phyloP scores from a whole-genome alignment of 2,113 vertebrate genomes.

The Lagopus muta region DNA sequence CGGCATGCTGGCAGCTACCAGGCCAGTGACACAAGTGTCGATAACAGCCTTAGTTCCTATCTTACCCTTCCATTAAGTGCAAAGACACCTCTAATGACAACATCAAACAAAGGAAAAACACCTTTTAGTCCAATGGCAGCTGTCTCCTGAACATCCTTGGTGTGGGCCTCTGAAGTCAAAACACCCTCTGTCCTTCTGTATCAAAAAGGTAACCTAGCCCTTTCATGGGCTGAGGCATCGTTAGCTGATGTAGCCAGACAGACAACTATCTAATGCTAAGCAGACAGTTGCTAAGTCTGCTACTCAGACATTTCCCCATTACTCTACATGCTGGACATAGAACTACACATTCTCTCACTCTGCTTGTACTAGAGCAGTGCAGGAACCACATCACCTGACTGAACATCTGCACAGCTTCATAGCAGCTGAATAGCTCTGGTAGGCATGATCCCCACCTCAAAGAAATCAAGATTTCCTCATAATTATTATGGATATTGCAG shows the following conservation, averaged over 20 bases:
- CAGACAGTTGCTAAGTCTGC: neutral
- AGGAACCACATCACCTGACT: neutral
- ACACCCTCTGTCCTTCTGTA: neutral
- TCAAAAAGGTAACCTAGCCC: neutral
- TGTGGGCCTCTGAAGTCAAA: neutral
- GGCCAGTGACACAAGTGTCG: accelerated
- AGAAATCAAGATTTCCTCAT: neutral
- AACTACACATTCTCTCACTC: neutral
- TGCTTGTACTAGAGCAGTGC: neutral
- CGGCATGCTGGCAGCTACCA: neutral
- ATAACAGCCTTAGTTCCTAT: neutral
- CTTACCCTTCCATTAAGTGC: neutral
- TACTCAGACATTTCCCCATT: neutral
- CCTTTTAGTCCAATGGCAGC: neutral
- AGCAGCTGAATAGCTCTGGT: neutral
- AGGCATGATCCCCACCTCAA: neutral
- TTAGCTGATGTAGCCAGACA: neutral
- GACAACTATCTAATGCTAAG: neutral
- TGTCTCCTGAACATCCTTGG: neutral
- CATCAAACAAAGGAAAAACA: neutral
- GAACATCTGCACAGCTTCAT: neutral
- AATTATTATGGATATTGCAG: neutral
- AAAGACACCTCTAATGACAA: neutral
- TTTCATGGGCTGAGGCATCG: neutral
- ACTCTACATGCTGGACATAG: neutral